Percentiles rank a stretch among this genome's conserved stretches.
Evolutionary conservation across 2,113 vertebrate species (phyloP).

Genomic region (Castor canadensis): DNA sequence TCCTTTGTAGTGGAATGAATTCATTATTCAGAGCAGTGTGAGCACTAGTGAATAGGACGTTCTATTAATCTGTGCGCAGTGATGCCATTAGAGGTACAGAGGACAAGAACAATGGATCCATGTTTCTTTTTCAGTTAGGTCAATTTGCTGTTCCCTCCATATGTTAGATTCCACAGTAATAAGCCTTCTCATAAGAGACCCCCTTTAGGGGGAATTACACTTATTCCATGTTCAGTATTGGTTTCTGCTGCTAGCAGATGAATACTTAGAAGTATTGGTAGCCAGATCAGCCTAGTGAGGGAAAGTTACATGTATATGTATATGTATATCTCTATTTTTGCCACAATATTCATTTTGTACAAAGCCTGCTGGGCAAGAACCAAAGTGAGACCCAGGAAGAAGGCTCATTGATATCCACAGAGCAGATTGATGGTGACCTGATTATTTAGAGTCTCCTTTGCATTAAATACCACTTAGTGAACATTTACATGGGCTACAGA

Average conservation of each 20-base stretch:
- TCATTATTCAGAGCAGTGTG: not conserved
- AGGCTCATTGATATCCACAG: not conserved
- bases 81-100: not conserved
- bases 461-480: too few relatives aligned
- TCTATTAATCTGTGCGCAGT: too few relatives aligned
- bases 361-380: not conserved
- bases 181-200: too few relatives aligned
- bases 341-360: not conserved
- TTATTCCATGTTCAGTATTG: too few relatives aligned
- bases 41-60: too few relatives aligned
- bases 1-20: not conserved
- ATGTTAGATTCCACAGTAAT: not conserved
- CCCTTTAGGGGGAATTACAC: not conserved
- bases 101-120: not conserved
- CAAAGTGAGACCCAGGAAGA: too few relatives aligned
- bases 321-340: not conserved
- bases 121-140: not conserved
- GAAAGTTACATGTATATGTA: not conserved
- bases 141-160: not conserved
- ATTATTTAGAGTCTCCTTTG: not conserved
- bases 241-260: not conserved
- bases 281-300: not conserved
- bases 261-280: too few relatives aligned
- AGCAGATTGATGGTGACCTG: too few relatives aligned
- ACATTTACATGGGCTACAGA: not conserved